Percentiles rank a stretch among this genome's conserved stretches.
These are phyloP conservation scores for Phymorhynchus buccinoides DNA, from an alignment of 1,140 invertebrate species.

Conservation along the genomic window DNA sequence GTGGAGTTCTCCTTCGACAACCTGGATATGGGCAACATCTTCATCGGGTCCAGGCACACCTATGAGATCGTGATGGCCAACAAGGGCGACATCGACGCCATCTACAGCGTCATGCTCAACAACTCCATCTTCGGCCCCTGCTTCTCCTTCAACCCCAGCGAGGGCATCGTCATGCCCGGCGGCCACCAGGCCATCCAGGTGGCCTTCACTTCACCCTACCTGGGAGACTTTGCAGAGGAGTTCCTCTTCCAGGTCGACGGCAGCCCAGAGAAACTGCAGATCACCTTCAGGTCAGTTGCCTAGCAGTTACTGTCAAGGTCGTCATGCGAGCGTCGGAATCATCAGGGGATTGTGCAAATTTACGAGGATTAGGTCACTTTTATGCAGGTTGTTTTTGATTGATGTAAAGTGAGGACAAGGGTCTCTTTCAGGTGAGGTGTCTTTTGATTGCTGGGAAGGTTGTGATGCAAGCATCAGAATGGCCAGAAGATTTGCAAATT, in stretches of 20 bases:
- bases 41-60: slow-evolving; percentile 70
- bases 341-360: too few relatives aligned
- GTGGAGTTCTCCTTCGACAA: slow-evolving; percentile 70
- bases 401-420: too few relatives aligned
- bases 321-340: too few relatives aligned
- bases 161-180: slow-evolving; percentile 71
- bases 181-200: slow-evolving; percentile 73
- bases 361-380: too few relatives aligned
- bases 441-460: too few relatives aligned
- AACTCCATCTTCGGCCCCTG: slow-evolving; percentile 69
- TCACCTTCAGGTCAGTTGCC: slow-evolving; percentile 66
- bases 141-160: slow-evolving; percentile 72
- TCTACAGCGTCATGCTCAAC: slow-evolving; percentile 67
- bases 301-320: neutral
- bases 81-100: slow-evolving; percentile 74
- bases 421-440: too few relatives aligned
- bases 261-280: slow-evolving; percentile 62
- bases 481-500: too few relatives aligned
- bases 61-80: slow-evolving; percentile 74
- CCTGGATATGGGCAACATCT: slow-evolving; percentile 73
- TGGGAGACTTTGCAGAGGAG: slow-evolving; percentile 72
- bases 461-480: too few relatives aligned
- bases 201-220: slow-evolving; percentile 64
- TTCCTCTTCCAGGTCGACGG: slow-evolving; percentile 73
- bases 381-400: too few relatives aligned